Conservation (phyloP, 2,888 invertebrate genomes). For the Cetonia aurata region DNA sequence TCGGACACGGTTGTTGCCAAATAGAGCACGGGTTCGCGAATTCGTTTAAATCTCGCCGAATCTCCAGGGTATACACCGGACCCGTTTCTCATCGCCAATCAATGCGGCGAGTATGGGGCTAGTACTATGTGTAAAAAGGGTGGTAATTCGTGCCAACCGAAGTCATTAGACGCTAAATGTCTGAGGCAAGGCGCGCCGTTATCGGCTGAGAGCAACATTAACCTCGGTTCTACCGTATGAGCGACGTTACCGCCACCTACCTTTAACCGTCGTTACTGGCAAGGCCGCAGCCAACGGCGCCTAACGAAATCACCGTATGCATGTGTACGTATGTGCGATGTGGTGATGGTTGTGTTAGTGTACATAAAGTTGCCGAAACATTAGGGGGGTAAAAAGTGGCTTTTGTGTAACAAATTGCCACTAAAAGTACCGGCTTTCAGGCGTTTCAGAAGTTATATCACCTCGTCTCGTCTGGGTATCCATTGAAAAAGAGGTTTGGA, state of each 20-base stretch:
- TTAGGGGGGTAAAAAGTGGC: conserved; percentile 33
- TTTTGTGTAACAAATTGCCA: conserved; percentile 41
- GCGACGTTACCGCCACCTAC: not conserved
- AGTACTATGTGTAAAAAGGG: conserved; percentile 50
- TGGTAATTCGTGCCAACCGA: conserved; percentile 56
- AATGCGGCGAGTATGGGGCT: not conserved
- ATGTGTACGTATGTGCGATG: conserved; percentile 1
- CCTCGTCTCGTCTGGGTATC: too few species aligned
- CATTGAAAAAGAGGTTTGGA: too few species aligned
- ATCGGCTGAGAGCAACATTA: conserved; percentile 58
- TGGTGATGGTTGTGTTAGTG: conserved; percentile 21
- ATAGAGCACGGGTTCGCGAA: conserved; percentile 2
- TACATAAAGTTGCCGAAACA: conserved; percentile 37
- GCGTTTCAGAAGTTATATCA: too few species aligned
- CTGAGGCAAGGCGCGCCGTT: conserved; percentile 57
- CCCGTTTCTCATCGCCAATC: too few species aligned
- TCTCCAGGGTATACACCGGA: too few species aligned
- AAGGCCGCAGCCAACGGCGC: not conserved
- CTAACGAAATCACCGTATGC: conserved; percentile 30
- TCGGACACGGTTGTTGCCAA: conserved; percentile 6
- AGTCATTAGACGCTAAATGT: conserved; percentile 60
- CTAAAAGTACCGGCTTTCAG: conserved; percentile 18
- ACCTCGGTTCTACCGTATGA: conserved; percentile 49
- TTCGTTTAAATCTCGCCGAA: not conserved
- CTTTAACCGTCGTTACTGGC: not conserved